Percentiles rank a stretch among this genome's conserved stretches.
Evolutionary conservation across 1,140 invertebrate species (phyloP).

Genomic region (Coptotermes formosanus): DNA sequence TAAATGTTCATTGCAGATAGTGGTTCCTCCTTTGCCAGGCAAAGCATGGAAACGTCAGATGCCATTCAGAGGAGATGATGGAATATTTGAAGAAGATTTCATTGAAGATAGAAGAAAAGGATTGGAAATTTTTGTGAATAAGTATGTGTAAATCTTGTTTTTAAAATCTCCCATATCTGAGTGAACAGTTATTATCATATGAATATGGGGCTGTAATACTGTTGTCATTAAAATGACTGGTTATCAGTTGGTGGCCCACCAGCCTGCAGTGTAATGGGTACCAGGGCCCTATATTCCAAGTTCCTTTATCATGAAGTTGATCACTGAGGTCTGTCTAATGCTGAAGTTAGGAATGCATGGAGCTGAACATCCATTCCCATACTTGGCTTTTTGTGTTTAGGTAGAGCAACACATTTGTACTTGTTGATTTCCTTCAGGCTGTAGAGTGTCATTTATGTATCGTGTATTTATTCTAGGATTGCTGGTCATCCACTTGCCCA

Average conservation of each 20-base stretch:
- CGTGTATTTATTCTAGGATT: conserved; percentile 67
- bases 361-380: too few relatives aligned
- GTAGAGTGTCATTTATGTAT: background rate
- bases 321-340: too few relatives aligned
- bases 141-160: conserved; percentile 58
- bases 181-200: too few relatives aligned
- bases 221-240: too few relatives aligned
- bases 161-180: too few relatives aligned
- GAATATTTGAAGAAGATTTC: conserved; percentile 99
- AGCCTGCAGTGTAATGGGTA: too few relatives aligned
- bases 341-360: too few relatives aligned
- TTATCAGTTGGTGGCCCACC: too few relatives aligned
- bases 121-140: conserved; percentile 97
- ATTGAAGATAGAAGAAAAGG: conserved; percentile 98
- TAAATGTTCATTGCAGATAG: conserved; percentile 66
- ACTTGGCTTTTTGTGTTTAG: background rate
- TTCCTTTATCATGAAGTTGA: too few relatives aligned
- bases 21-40: conserved; percentile 94
- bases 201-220: too few relatives aligned
- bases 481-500: conserved; percentile 99
- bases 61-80: conserved; percentile 97
- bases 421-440: background rate
- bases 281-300: too few relatives aligned
- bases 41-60: conserved; percentile 98
- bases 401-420: background rate